These are phyloP conservation scores for Teleopsis dalmanni DNA, from an alignment of 1,140 invertebrate species.

Conservation along the genomic window DNA sequence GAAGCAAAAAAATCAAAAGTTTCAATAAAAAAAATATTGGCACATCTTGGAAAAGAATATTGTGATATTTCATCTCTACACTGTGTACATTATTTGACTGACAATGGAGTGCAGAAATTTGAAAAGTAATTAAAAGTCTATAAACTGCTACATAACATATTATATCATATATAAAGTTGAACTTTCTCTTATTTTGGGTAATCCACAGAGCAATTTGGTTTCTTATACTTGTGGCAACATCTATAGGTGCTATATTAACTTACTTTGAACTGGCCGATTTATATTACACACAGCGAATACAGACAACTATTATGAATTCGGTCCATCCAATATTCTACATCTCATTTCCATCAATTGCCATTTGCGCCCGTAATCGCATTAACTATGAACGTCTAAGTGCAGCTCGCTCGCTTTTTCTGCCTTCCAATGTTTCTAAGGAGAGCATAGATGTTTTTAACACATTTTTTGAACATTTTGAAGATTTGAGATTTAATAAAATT, in stretches of 20 bases:
- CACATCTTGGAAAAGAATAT: conserved; percentile 22
- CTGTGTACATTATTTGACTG: conserved; percentile 29
- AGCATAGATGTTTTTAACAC: conserved; percentile 19
- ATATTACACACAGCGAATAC: conserved; percentile 22
- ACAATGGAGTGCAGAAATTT: conserved; percentile 23
- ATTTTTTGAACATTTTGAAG: conserved; percentile 20
- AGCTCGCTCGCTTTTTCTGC: conserved; percentile 22
- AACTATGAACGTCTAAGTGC: conserved; percentile 17
- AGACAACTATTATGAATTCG: conserved; percentile 30
- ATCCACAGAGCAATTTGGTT: conserved; percentile 27
- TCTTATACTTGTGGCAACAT: conserved; percentile 25
- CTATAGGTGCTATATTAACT: conserved; percentile 20
- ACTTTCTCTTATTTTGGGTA: background rate
- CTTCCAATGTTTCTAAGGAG: conserved; percentile 13
- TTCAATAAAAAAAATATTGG: background rate
- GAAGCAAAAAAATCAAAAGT: background rate
- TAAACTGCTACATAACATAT: background rate
- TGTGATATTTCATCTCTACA: conserved; percentile 27
- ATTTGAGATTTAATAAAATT: conserved; percentile 20
- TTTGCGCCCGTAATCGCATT: conserved; percentile 26
- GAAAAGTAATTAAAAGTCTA: conserved; percentile 19
- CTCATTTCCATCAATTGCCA: conserved; percentile 27
- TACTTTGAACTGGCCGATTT: conserved; percentile 25
- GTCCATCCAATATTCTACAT: conserved; percentile 25
- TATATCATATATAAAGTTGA: background rate